Base-by-base conservation (phyloP, 2,888 invertebrate genomes). In the Aleiodes leptofemur region DNA sequence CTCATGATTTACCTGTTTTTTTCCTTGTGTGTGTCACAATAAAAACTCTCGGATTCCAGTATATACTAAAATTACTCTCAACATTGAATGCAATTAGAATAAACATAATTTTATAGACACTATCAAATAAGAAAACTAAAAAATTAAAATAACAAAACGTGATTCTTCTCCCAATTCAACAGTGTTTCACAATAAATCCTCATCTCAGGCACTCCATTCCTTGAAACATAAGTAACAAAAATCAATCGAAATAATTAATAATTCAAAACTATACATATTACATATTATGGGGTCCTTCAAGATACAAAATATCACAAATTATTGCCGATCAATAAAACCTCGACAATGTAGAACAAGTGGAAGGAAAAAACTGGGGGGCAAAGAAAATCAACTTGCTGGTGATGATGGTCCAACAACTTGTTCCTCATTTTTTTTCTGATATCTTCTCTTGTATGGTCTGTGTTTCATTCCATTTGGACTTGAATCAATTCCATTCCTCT, bases 371-470 rank as follows among this genome's bases (percentile, higher is more conserved):
- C 34, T 14, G 55, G 13, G 13, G 53, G 69, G n/a, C 50, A 53
- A 55, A 56, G 56, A 61, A 53, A 76, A 66, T 81, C 80, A 84
- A 78, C 82, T 86, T 13, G 83, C 80, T 14, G 84, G 82, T 55
- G 87, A 82, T 73, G 89, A 77, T 13, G 83, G 84, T 86, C 89
- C 87, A 1, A 79, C 78, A 9, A 84, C 59, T n/a, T 86, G 79
- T 51, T 83, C 83, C 68, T 87, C 88, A 0, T 81, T 78, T 73
- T 87, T 89, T 72, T 84, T 86, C 72, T 82, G 83, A 51, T 83
- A 82, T 86, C 78, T 87, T 80, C 77, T 86, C 83, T 80, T 81
- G 68, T 82, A 83, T 48, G 80, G 82, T 3, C 86, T 82, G 69
- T 81, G 85, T 73, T 81, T 85, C 1, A 81, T 72, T 73, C 81